phyloP scores from a whole-genome alignment of 2,113 vertebrate species.

The Neomonachus schauinslandi region DNA sequence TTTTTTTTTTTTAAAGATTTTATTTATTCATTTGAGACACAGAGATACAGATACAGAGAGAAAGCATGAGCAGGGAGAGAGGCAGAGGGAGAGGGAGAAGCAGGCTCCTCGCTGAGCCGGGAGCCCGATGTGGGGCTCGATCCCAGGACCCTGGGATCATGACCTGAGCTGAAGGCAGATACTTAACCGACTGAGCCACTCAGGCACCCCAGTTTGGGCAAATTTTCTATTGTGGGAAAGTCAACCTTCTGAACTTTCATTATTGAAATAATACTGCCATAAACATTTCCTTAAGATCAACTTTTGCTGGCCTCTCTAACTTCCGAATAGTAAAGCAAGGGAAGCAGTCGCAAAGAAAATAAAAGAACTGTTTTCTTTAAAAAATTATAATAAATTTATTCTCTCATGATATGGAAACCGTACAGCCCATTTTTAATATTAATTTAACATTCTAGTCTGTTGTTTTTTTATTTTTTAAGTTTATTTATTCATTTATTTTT shows the following conservation, averaged over 20 bases:
- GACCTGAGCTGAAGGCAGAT: too few relatives aligned
- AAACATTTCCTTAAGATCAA: background rate
- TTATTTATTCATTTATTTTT: too few relatives aligned
- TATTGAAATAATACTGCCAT: background rate
- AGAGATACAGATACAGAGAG: too few relatives aligned
- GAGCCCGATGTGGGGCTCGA: too few relatives aligned
- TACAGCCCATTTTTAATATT: background rate
- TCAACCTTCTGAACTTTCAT: background rate
- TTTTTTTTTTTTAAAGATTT: background rate
- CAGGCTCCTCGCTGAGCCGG: too few relatives aligned
- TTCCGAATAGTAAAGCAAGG: background rate
- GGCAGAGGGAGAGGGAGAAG: too few relatives aligned
- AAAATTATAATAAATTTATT: background rate
- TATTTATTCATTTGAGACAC: too few relatives aligned
- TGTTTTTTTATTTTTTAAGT: background rate
- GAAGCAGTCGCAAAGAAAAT: background rate
- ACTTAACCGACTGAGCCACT: too few relatives aligned
- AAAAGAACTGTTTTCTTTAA: background rate
- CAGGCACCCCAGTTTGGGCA: background rate
- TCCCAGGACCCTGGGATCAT: too few relatives aligned
- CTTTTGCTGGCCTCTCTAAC: background rate
- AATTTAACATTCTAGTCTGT: background rate
- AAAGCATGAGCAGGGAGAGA: too few relatives aligned
- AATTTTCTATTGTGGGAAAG: background rate
- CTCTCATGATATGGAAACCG: background rate